phyloP scores from a whole-genome alignment of 2,113 vertebrate genomes.

The Pungitius pungitius region DNA sequence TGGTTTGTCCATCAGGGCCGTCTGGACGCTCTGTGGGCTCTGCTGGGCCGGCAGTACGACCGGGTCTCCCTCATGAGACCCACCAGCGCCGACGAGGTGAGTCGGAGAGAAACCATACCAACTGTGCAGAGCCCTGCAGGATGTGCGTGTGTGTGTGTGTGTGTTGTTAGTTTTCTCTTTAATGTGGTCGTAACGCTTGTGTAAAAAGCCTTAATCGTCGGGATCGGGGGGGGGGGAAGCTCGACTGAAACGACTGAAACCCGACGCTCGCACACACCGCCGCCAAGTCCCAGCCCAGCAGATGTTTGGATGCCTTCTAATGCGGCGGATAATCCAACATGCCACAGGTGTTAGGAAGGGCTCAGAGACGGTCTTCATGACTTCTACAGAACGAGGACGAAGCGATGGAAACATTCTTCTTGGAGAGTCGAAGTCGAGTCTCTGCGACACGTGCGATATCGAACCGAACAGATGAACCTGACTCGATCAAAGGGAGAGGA shows the following conservation, averaged over 20 bases:
- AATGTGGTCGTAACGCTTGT: not conserved
- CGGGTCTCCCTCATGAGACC: conserved; percentile 96
- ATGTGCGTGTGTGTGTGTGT: conserved; percentile 3
- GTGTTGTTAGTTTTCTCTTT: conserved; percentile 6
- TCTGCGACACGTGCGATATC: not conserved
- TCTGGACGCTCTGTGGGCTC: conserved; percentile 92
- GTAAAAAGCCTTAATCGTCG: not conserved
- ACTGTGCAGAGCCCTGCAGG: not conserved
- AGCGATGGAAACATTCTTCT: too few relatives aligned
- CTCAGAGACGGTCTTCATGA: too few relatives aligned
- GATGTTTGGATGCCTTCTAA: too few relatives aligned
- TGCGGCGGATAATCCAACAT: too few relatives aligned
- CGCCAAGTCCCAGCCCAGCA: too few relatives aligned
- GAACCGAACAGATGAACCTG: not conserved
- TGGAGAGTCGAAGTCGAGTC: too few relatives aligned
- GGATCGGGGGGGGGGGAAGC: too few relatives aligned
- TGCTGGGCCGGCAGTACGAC: conserved; percentile 89
- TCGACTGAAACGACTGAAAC: too few relatives aligned
- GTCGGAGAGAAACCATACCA: conserved; percentile 1
- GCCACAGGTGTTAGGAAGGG: too few relatives aligned
- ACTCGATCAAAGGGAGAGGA: conserved; percentile 12
- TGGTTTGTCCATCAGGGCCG: conserved; percentile 81
- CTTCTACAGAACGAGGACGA: too few relatives aligned
- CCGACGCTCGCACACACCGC: too few relatives aligned
- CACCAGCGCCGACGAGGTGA: conserved; percentile 90